A percentile compares a stretch with the other conserved stretches of the same genome.
These are phyloP conservation scores for Catocala fraxini DNA, from an alignment of 2,888 invertebrate genomes.

Conservation along the genomic window DNA sequence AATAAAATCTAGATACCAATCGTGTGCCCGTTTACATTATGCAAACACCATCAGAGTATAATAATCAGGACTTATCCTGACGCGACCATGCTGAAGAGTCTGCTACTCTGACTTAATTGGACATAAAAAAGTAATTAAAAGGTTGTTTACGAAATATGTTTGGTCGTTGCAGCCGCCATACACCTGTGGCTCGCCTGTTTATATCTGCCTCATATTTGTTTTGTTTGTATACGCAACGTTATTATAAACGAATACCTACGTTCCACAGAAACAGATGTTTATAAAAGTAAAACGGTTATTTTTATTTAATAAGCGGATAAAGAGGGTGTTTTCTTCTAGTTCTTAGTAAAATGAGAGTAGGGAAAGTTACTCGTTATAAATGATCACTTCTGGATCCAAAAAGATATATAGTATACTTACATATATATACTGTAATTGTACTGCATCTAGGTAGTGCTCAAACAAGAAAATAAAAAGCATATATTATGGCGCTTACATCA, in stretches of 20 bases:
- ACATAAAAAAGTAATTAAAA: conserved; percentile 28
- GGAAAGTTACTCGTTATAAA: no score
- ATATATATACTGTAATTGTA: no score
- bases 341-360: no score
- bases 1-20: no score
- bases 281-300: conserved; percentile 45
- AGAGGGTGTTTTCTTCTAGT: neutral
- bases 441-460: no score
- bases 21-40: no score
- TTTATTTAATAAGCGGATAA: conserved; percentile 27
- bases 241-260: conserved; percentile 43
- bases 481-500: no score
- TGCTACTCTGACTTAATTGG: conserved; percentile 11
- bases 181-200: conserved; percentile 41
- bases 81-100: conserved; percentile 6
- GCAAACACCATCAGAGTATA: no score
- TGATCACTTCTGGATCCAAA: no score
- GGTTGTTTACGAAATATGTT: conserved; percentile 41
- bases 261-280: conserved; percentile 53
- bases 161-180: conserved; percentile 33
- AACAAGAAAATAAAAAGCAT: no score
- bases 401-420: no score
- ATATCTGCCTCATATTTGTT: conserved; percentile 23
- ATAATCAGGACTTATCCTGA: no score
- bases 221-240: conserved; percentile 40